phyloP scores from a whole-genome alignment of 1,140 invertebrate genomes.

The Neodiprion pinetum region DNA sequence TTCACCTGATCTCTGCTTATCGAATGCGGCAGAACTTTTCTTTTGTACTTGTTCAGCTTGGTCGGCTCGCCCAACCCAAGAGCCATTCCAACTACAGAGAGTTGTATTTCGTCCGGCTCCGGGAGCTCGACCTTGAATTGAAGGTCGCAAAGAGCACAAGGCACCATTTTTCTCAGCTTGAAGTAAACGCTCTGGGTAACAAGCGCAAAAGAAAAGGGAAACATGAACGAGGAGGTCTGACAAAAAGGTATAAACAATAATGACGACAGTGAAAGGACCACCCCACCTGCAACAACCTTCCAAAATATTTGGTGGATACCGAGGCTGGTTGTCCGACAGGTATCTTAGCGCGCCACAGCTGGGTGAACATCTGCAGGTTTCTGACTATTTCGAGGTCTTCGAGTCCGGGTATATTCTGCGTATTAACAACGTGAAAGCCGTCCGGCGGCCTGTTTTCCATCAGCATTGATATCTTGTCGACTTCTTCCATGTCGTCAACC shows the following conservation, averaged over 20 bases:
- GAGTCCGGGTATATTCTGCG: constrained; percentile 79
- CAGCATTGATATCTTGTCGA: constrained; percentile 79
- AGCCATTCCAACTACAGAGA: constrained; percentile 79
- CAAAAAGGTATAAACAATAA: not conserved
- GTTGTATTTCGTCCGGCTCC: constrained; percentile 90
- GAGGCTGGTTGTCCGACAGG: constrained; percentile 59
- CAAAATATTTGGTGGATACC: constrained; percentile 70
- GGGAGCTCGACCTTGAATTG: constrained; percentile 82
- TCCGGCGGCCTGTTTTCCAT: constrained; percentile 80
- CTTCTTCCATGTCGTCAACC: constrained; percentile 88
- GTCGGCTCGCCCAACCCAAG: constrained; percentile 71
- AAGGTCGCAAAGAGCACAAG: constrained; percentile 82
- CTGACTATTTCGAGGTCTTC: constrained; percentile 71
- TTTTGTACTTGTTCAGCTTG: constrained; percentile 55
- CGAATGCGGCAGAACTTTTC: constrained; percentile 48
- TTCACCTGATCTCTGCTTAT: constrained; percentile 55
- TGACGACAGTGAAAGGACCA: constrained; percentile 22
- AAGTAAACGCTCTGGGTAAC: constrained; percentile 78
- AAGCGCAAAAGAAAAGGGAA: constrained; percentile 40
- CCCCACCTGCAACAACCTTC: constrained; percentile 68
- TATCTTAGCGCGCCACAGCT: constrained; percentile 80
- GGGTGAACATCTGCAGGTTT: constrained; percentile 89
- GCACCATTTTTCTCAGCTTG: constrained; percentile 82
- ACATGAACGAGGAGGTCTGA: not conserved
- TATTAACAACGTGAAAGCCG: constrained; percentile 86